Evolutionary conservation across 2,113 vertebrate genomes (phyloP).

Genomic region (Salvelinus namaycush): DNA sequence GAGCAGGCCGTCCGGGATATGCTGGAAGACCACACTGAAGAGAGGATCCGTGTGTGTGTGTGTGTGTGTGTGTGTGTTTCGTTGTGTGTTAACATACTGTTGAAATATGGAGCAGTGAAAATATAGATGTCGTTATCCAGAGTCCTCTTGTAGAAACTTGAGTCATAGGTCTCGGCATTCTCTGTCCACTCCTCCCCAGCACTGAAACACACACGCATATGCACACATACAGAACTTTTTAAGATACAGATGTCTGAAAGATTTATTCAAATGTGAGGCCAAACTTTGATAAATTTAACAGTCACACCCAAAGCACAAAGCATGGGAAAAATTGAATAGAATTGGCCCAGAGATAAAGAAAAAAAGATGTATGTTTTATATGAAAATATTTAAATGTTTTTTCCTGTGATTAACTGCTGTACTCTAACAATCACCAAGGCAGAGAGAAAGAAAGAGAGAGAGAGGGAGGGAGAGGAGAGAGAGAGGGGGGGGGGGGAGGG

Average conservation of each 20-base stretch:
- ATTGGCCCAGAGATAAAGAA: constrained; percentile 12
- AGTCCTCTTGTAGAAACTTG: constrained; percentile 96
- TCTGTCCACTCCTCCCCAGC: constrained; percentile 91
- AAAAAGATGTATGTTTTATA: constrained; percentile 23
- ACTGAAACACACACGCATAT: constrained; percentile 47
- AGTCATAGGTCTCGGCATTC: constrained; percentile 92
- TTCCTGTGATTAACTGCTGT: constrained; percentile 7
- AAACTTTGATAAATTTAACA: constrained; percentile 24
- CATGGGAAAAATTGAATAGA: constrained; percentile 11
- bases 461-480: no score
- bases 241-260: constrained; percentile 30
- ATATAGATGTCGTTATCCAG: constrained; percentile 96
- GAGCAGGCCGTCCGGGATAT: constrained; percentile 42
- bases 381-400: constrained; percentile 11
- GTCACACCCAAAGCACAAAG: constrained; percentile 23
- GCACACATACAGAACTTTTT: constrained; percentile 15
- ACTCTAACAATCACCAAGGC: no score
- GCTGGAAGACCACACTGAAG: constrained; percentile 45
- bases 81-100: constrained; percentile 79
- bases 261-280: constrained; percentile 24
- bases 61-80: no score
- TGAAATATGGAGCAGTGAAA: constrained; percentile 93
- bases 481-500: rapidly evolving
- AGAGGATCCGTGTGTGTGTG: not conserved
- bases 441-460: no score